Base-by-base conservation (phyloP, 2,113 vertebrate genomes). In the Bambusicola thoracicus region DNA sequence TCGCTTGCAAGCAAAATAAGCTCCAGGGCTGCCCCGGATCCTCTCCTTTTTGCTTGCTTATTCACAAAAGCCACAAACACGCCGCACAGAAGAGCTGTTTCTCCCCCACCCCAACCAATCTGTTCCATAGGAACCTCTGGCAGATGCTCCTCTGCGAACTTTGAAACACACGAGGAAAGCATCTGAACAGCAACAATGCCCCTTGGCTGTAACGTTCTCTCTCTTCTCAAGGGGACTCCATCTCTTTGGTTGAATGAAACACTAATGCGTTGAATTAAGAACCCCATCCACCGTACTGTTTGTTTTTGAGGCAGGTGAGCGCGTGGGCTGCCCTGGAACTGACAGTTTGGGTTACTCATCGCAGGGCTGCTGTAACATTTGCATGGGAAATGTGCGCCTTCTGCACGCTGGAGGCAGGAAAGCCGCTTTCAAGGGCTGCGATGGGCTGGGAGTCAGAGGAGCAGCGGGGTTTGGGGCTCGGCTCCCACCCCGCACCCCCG, bases 61-160 rank as follows among this genome's bases (percentile, higher is more conserved):
- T 86, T 95, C 91, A 93, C 87, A 67, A 89, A 76, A 97, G 82
- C 86, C 88, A 75, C 72, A 29, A 92, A 95, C 95, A 77, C 88
- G 25, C 66, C 73, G 69, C 44, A n/a, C 36, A 15, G 84, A 95
- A 91, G 93, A 94, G 95, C 95, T 91, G 92, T 80, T 97, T 96
- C 77, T 55, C 93, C 90, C 91, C 83, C 93, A 81, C 97, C 91
- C 93, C 46, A 92, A 95, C 79, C 96, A 59, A 91, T 70, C 93
- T 93, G 88, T 96, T 94, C 92, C 88, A 68, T 69, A 88, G 92
- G 91, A 85, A 95, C 80, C 97, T 91, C 94, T 85, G 82, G 90
- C 69, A 92, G 89, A 96, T 16, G 46, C 88, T 91, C 66, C 92
- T 87, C 85, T 69, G 9, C 67, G 27, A 89, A 90, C 93, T 95